Evolutionary conservation across 1,140 invertebrate genomes (phyloP).

Genomic region (Drosophila malerkotliana): DNA sequence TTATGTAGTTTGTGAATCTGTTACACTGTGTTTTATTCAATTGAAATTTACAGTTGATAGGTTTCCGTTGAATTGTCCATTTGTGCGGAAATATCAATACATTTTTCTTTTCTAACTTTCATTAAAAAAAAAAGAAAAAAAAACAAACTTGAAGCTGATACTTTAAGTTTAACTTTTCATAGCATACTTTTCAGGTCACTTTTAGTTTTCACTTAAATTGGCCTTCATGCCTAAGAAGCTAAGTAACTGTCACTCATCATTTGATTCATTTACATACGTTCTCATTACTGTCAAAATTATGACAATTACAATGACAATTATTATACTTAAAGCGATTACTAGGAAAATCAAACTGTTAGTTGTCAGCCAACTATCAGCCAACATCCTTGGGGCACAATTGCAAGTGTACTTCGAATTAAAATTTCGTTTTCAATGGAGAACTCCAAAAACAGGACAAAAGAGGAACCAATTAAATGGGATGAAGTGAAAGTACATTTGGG

Average conservation of each 20-base stretch:
- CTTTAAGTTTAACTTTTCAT: too few relatives aligned
- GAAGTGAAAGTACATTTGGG: constrained; percentile 16
- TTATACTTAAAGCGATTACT: constrained; percentile 18
- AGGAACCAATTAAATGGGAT: constrained; percentile 32
- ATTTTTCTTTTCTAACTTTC: neutral
- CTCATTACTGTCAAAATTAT: constrained; percentile 23
- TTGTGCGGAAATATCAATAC: neutral
- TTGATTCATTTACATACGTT: neutral
- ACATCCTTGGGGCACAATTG: neutral
- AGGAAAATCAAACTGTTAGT: constrained; percentile 14
- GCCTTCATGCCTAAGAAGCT: too few relatives aligned
- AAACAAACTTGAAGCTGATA: neutral
- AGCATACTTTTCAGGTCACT: too few relatives aligned
- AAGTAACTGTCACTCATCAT: neutral
- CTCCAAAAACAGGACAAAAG: constrained; percentile 5
- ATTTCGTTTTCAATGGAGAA: constrained; percentile 3
- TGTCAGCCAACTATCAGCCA: neutral
- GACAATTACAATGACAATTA: constrained; percentile 38
- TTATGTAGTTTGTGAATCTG: neutral
- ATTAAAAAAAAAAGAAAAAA: neutral
- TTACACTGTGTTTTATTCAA: neutral
- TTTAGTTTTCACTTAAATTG: too few relatives aligned
- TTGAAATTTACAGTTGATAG: neutral
- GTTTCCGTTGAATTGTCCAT: neutral
- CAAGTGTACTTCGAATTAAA: neutral